These are phyloP conservation scores for Urocolius indicus DNA, from an alignment of 2,113 vertebrate genomes.

Conservation along the genomic window DNA sequence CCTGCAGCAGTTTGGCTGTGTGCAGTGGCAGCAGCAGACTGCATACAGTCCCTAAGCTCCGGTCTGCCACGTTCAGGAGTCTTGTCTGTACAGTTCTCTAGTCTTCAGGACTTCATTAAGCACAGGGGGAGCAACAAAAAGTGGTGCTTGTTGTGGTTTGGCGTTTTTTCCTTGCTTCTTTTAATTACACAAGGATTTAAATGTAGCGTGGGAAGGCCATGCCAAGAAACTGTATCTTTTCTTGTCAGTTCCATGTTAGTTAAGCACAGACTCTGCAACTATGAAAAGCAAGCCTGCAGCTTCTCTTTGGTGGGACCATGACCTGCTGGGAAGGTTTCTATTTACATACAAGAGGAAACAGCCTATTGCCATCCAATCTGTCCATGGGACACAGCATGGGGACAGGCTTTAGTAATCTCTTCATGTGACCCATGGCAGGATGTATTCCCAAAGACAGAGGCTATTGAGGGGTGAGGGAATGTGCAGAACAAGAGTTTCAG, in stretches of 20 bases:
- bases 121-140: neutral
- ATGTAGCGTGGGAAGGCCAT: neutral
- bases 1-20: neutral
- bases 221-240: neutral
- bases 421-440: neutral
- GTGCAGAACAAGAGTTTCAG: neutral
- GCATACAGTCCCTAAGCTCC: neutral
- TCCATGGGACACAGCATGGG: neutral
- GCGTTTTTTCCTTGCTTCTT: neutral
- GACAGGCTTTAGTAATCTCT: neutral
- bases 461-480: neutral
- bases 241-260: neutral
- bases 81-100: constrained; percentile 13
- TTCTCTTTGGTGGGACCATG: neutral
- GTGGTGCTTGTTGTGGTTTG: constrained; percentile 32
- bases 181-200: constrained; percentile 44
- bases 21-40: neutral
- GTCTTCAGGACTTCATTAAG: constrained; percentile 5
- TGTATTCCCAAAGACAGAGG: neutral
- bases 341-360: neutral
- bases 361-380: neutral
- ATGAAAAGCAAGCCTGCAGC: neutral
- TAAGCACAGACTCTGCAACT: neutral
- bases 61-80: neutral
- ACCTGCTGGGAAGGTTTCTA: neutral